Base-by-base conservation (phyloP, 2,113 vertebrate genomes). In the Stigmatopora argus region DNA sequence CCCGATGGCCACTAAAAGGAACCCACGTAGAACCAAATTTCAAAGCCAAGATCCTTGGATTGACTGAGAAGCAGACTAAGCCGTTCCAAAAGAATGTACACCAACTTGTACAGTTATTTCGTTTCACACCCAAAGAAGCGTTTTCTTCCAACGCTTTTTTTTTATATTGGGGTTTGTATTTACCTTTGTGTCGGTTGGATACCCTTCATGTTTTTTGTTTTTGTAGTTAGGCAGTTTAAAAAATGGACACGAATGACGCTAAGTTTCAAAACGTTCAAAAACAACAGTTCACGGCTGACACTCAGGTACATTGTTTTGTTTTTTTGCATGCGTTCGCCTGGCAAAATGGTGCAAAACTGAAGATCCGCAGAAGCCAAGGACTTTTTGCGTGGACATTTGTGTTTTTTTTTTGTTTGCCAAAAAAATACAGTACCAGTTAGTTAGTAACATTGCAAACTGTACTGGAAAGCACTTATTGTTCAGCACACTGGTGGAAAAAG, bases 51-150 rank as follows among this genome's bases (percentile, higher is more conserved):
- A 77, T 71, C 79, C 83, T 85, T 82, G 35, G 66, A 69, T 72
- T 51, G 69, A 86, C 61, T 65, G 85, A 93, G 93, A 92, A 86
- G 52, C 88, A 89, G 90, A 92, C 91, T 91, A 93, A 91, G 93
- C 93, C 94, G 96, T 99, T 99, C 95, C 87, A 88, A 95, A 91
- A 95, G 95, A 96, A 98, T 97, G 95, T 95, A 85, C 90, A 85
- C 74, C 79, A 92, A 90, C 92, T 70, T 92, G 91, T 92, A 92
- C 85, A 92, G 86, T 90, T 86, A 82, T 87, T 91, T 90, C 89
- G 93, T 92, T 47, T 79, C 12, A n/a, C 35, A 93, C 90, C 89
- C 94, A 94, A 95, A 93, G 89, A 90, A 83, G 26, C 88, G 92
- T 93, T 93, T 93, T 91, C 62, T 78, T 26, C 15, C 15, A 34